These are phyloP conservation scores for Australoheros scitulus DNA, from an alignment of 2,113 vertebrate genomes.

Conservation along the genomic window DNA sequence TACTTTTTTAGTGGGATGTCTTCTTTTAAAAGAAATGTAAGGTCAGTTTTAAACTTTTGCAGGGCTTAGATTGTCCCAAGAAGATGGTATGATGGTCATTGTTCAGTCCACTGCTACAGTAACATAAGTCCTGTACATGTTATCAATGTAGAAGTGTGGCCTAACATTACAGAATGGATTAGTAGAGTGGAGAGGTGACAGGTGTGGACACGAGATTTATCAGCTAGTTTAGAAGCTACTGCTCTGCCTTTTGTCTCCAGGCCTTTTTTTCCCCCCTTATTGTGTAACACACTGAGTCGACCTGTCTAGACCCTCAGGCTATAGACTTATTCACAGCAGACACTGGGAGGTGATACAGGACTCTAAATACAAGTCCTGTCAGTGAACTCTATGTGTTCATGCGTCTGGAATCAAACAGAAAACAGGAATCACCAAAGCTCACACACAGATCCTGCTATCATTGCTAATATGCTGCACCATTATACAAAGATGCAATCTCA, in stretches of 20 bases:
- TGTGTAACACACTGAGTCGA: conserved; percentile 41
- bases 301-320: conserved; percentile 64
- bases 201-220: conserved; percentile 35
- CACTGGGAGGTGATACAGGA: conserved; percentile 34
- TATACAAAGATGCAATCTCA: background rate
- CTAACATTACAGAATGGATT: background rate
- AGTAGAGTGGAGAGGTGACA: conserved; percentile 16
- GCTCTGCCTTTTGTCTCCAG: background rate
- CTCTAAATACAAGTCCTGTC: conserved; percentile 10
- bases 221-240: conserved; percentile 19
- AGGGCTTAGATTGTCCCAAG: background rate
- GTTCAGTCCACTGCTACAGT: background rate
- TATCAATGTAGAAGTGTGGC: background rate
- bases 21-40: background rate
- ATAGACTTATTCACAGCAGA: conserved; percentile 37
- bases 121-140: background rate
- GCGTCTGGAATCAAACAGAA: background rate
- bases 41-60: too few relatives aligned
- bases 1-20: background rate
- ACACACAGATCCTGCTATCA: background rate
- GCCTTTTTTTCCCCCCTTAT: conserved; percentile 15
- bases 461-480: conserved; percentile 4
- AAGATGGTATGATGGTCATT: conserved; percentile 8
- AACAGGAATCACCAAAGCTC: conserved; percentile 33
- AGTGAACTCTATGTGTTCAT: background rate